These are phyloP conservation scores for Cliona cf. orientalis DNA, from an alignment of 37 sponge, comb jelly and placozoan species.

Conservation along the genomic window DNA sequence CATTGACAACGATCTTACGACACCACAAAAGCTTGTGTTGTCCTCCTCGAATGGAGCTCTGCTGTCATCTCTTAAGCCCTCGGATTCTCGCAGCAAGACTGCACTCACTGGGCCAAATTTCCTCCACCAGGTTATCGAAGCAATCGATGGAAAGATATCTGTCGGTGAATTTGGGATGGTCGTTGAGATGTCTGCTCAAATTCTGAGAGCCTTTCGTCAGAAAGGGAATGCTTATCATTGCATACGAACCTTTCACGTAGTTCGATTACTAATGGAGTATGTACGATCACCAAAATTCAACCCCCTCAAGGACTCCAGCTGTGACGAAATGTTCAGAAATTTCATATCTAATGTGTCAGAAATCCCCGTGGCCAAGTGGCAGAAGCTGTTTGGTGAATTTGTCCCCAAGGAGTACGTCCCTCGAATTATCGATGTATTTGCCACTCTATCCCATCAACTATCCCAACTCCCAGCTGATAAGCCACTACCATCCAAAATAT, in stretches of 20 bases:
- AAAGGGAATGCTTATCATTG: constrained; percentile 91
- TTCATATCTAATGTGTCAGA: constrained; percentile 40
- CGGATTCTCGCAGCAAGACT: constrained; percentile 58
- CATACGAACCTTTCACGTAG: constrained; percentile 87
- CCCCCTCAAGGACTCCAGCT: background rate
- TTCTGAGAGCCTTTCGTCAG: constrained; percentile 54
- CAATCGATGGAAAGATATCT: constrained; percentile 9
- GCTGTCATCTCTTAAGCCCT: constrained; percentile 40
- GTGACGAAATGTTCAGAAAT: constrained; percentile 53
- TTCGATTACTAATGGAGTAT: constrained; percentile 61
- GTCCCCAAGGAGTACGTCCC: constrained; percentile 78
- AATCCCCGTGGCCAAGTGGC: constrained; percentile 58
- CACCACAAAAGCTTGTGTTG: background rate
- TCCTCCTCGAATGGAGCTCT: too few relatives aligned
- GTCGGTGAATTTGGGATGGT: constrained; percentile 49
- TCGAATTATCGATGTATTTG: constrained; percentile 38
- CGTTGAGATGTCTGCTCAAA: constrained; percentile 65
- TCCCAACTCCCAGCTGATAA: background rate
- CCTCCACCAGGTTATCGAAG: constrained; percentile 33
- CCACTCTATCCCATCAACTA: background rate
- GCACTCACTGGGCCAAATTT: constrained; percentile 81
- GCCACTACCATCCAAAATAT: background rate
- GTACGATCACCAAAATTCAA: constrained; percentile 3
- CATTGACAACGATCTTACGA: background rate
- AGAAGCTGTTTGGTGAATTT: constrained; percentile 68